phyloP scores from a whole-genome alignment of 2,797 vertebrate species.

The Apogon talboti region DNA sequence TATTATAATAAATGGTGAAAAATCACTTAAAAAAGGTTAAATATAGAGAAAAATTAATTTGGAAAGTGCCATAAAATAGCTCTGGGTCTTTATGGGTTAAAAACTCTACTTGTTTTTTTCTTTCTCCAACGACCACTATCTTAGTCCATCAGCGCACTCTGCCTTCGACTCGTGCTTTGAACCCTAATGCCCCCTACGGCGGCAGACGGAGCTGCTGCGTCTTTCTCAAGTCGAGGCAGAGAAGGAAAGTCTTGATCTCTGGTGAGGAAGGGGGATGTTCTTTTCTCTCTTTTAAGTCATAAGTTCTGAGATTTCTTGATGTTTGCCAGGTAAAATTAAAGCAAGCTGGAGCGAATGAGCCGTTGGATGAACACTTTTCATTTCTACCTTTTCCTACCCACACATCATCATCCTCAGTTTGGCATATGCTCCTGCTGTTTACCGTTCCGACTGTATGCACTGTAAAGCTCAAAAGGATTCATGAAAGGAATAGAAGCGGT shows the following conservation, averaged over 20 bases:
- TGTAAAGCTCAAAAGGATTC: conserved; percentile 42
- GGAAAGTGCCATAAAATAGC: too few relatives aligned
- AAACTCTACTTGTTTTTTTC: too few relatives aligned
- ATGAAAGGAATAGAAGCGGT: conserved; percentile 31
- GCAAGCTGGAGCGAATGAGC: conserved; percentile 43
- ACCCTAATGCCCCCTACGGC: conserved; percentile 28
- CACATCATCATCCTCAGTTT: conserved; percentile 12
- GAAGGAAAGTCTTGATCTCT: conserved; percentile 45
- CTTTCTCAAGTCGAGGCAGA: conserved; percentile 28
- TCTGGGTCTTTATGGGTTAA: too few relatives aligned
- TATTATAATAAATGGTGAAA: too few relatives aligned
- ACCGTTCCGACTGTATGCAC: conserved; percentile 1
- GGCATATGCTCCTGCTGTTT: conserved; percentile 15
- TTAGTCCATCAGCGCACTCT: conserved; percentile 18
- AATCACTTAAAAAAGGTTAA: too few relatives aligned
- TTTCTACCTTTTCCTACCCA: conserved; percentile 29
- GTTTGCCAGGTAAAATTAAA: conserved; percentile 60
- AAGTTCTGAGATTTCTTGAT: conserved; percentile 32
- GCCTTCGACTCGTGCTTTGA: conserved; percentile 29
- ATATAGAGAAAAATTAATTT: too few relatives aligned
- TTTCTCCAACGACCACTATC: conserved; percentile 20
- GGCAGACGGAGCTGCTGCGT: conserved; percentile 21
- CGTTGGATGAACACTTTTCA: conserved; percentile 34
- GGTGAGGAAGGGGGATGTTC: conserved; percentile 7
- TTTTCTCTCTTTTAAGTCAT: conserved; percentile 14